Base-by-base conservation (phyloP, 2,113 vertebrate species). In the Callopanchax toddi region DNA sequence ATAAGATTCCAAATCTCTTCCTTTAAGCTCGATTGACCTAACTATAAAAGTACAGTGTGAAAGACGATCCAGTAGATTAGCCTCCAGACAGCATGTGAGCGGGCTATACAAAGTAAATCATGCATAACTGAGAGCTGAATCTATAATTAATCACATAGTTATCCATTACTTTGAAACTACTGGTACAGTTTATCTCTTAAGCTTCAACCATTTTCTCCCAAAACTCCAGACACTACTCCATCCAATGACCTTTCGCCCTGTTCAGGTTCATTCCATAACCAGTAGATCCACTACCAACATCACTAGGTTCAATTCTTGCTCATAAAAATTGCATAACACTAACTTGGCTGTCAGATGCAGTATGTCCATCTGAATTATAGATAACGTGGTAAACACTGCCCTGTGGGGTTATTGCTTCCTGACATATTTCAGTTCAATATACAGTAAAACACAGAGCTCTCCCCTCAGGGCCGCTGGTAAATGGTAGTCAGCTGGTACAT, bases 311-410 rank as follows among this genome's bases (percentile, higher is more conserved):
- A 66, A 49, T 67, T 88, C 26, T 61, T 25, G 10, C 45, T 73
- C 52, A 76, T 87, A 22, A 88, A 83, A 76, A 50, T 74, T 59
- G 71, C 71, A 89, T 75, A 72, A 69, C 34, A 55, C 67, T 60
- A 32, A 32, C 29, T 54, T 83, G 71, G 83, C 64, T 53, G 81
- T 58, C 53, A 87, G 61, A 81, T 83, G 5, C 26, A 52, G 17
- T 34, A 87, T 74, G 50, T 54, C 53, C 22, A 25, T 11, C 12
- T 89, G 76, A 85, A 89, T 87, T 74, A 90, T 90, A 74, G 78
- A 90, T 67, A 12, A 62, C 64, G 44, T 40, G 49, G 50, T 87
- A 87, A 86, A 90, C 59, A 82, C 63, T 68, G 53, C 84, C 80
- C 54, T 67, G 51, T 5, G 26, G 66, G 53, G 11, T 53, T 40